Evolutionary conservation across 2,888 invertebrate species (phyloP).

Genomic region (Lasioglossum morio): DNA sequence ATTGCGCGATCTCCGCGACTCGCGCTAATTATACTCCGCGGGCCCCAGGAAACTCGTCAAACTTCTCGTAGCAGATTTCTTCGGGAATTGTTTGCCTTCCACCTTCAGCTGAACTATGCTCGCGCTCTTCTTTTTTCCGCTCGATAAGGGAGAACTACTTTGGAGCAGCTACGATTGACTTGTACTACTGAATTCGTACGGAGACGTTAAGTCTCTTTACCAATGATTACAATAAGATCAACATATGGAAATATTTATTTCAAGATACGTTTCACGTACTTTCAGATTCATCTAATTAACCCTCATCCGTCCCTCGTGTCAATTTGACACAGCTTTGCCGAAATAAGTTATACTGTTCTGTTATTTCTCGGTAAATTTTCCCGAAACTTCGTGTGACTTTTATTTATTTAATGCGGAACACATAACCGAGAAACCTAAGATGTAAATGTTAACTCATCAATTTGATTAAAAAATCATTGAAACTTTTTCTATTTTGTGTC

Average conservation of each 20-base stretch:
- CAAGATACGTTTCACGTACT: background rate
- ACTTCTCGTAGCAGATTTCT: background rate
- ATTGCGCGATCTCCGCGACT: background rate
- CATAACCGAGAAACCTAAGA: too few relatives aligned
- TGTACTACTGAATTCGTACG: background rate
- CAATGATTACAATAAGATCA: background rate
- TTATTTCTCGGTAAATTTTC: too few relatives aligned
- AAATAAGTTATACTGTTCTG: too few relatives aligned
- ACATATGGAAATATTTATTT: background rate
- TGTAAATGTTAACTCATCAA: too few relatives aligned
- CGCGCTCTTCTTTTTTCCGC: background rate
- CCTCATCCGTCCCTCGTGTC: too few relatives aligned
- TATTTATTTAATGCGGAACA: too few relatives aligned
- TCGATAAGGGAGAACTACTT: background rate
- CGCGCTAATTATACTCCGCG: constrained; percentile 13
- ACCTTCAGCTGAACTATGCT: background rate
- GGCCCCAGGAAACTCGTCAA: background rate
- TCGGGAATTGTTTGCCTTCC: background rate
- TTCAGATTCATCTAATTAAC: too few relatives aligned
- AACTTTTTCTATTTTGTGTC: too few relatives aligned
- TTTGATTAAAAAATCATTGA: too few relatives aligned
- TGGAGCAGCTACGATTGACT: background rate
- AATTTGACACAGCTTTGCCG: too few relatives aligned
- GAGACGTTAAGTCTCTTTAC: too few relatives aligned
- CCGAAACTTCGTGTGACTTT: too few relatives aligned